Conservation (phyloP, 2,797 vertebrate genomes). For the Sebastes trivittatus region DNA sequence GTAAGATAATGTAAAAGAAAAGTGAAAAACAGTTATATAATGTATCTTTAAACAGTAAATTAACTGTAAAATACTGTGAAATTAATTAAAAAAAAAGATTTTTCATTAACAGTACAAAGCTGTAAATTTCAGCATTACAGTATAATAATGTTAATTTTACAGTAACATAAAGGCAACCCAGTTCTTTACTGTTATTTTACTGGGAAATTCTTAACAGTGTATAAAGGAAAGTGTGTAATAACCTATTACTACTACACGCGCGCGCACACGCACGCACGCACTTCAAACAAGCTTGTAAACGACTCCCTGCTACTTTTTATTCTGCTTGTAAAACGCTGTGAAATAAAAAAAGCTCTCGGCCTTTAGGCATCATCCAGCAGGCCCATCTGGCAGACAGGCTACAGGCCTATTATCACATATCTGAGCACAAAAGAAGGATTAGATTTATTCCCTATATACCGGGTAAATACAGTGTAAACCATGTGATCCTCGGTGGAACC, state of each 20-base stretch:
- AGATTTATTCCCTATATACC: slow-evolving; percentile 89
- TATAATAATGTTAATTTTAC: too few species aligned
- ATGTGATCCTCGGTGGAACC: slow-evolving; percentile 88
- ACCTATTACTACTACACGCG: background rate
- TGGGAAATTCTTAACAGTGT: too few species aligned
- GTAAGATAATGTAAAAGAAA: too few species aligned
- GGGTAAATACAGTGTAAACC: slow-evolving; percentile 90
- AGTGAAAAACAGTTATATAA: too few species aligned
- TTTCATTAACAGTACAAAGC: too few species aligned
- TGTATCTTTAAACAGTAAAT: too few species aligned
- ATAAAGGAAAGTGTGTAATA: too few species aligned
- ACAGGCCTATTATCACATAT: slow-evolving; percentile 36
- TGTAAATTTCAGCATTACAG: too few species aligned
- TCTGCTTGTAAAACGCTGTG: slow-evolving; percentile 46
- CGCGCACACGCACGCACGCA: background rate
- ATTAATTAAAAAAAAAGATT: too few species aligned
- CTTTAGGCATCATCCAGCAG: background rate
- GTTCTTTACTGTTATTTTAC: too few species aligned
- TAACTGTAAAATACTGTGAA: fast-evolving
- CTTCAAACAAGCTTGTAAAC: slow-evolving; percentile 45
- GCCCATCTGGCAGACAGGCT: slow-evolving; percentile 37
- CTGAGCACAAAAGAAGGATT: slow-evolving; percentile 80
- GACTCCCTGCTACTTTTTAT: slow-evolving; percentile 45
- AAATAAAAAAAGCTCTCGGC: slow-evolving; percentile 12
- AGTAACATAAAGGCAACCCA: too few species aligned